phyloP scores from a whole-genome alignment of 2,797 vertebrate species.

The Galago senegalensis region DNA sequence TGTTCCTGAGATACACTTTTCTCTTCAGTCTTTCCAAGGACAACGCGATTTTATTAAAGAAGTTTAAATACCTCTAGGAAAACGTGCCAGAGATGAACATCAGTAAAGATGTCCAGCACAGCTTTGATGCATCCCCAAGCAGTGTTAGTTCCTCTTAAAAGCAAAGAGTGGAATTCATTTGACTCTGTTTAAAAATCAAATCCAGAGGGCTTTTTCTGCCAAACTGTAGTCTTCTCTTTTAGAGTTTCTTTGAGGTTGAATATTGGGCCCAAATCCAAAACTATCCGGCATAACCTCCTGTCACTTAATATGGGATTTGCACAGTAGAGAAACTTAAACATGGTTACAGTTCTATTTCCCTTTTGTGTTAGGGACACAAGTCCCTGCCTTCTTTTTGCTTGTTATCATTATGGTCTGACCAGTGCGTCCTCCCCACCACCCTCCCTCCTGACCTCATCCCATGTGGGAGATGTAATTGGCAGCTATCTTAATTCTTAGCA shows the following conservation, averaged over 20 bases:
- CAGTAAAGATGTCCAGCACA: neutral
- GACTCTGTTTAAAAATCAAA: constrained; percentile 58
- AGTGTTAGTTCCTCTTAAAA: neutral
- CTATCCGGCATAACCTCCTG: neutral
- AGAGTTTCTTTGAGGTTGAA: neutral
- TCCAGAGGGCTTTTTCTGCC: neutral
- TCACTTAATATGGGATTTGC: constrained; percentile 33
- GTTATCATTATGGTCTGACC: neutral
- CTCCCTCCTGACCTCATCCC: neutral
- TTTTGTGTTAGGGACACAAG: neutral
- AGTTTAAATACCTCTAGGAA: constrained; percentile 41
- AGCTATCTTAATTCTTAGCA: neutral
- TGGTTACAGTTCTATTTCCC: constrained; percentile 56
- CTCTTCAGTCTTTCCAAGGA: constrained; percentile 9
- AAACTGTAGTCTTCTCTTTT: neutral
- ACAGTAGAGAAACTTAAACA: neutral
- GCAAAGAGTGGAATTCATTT: neutral
- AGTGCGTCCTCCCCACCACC: neutral
- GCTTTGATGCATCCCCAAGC: neutral
- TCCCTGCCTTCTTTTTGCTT: neutral
- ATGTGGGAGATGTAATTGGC: accelerated
- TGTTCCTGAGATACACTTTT: neutral
- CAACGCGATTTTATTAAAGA: neutral
- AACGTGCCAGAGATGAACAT: neutral
- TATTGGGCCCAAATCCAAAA: neutral